Conservation (phyloP, 2,797 vertebrate species). For the Cuniculus paca region DNA sequence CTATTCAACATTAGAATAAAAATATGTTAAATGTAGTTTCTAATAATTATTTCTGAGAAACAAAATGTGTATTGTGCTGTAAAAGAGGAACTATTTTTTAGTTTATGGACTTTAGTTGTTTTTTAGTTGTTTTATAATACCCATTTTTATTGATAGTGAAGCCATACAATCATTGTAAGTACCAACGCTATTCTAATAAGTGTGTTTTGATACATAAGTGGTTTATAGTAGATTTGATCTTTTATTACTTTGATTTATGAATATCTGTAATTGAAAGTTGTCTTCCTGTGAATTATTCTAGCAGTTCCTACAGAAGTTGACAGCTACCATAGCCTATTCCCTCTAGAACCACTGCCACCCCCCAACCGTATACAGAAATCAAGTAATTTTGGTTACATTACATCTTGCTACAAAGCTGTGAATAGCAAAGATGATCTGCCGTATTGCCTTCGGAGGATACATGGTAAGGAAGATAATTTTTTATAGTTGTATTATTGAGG, state of each 20-base stretch:
- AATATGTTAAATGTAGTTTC: slow-evolving; percentile 12
- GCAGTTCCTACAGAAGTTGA: slow-evolving; percentile 98
- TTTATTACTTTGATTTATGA: slow-evolving; percentile 65
- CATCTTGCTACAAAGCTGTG: slow-evolving; percentile 99
- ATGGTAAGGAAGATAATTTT: slow-evolving; percentile 91
- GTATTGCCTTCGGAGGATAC: slow-evolving; percentile 99
- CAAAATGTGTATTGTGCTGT: neutral
- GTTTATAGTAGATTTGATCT: slow-evolving; percentile 43
- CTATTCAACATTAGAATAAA: slow-evolving; percentile 10
- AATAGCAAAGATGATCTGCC: slow-evolving; percentile 99
- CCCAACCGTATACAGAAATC: slow-evolving; percentile 99
- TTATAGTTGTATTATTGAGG: slow-evolving; percentile 20
- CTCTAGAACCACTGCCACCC: slow-evolving; percentile 96
- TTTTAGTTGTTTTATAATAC: slow-evolving; percentile 27
- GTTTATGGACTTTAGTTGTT: neutral
- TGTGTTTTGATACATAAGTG: slow-evolving; percentile 33
- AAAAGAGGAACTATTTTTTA: slow-evolving; percentile 10
- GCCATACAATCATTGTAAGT: slow-evolving; percentile 18
- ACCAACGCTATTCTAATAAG: slow-evolving; percentile 18
- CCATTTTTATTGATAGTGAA: slow-evolving; percentile 25
- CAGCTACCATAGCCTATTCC: slow-evolving; percentile 99
- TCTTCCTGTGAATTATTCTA: slow-evolving; percentile 86
- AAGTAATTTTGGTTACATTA: slow-evolving; percentile 99
- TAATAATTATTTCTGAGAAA: slow-evolving; percentile 50
- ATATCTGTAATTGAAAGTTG: slow-evolving; percentile 52